These are phyloP conservation scores for Cyprinodon tularosa DNA, from an alignment of 2,113 vertebrate species.

Conservation along the genomic window DNA sequence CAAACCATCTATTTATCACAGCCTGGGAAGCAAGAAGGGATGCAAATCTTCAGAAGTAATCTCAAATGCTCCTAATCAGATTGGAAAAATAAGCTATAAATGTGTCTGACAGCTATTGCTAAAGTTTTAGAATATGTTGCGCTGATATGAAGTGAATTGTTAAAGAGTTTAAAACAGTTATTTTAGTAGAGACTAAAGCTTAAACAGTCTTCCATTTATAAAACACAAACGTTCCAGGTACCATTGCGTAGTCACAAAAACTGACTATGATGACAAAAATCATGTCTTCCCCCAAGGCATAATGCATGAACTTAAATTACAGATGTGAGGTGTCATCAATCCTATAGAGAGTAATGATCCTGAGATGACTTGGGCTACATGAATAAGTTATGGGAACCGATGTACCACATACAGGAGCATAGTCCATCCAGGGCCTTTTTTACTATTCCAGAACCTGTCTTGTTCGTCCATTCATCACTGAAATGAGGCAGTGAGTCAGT, in stretches of 20 bases:
- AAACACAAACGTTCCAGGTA: slow-evolving; percentile 3
- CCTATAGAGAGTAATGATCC: slow-evolving; percentile 44
- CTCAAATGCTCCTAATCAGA: slow-evolving; percentile 10
- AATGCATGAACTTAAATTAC: slow-evolving; percentile 59
- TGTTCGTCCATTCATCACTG: slow-evolving; percentile 52
- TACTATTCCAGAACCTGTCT: slow-evolving; percentile 48
- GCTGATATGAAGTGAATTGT: slow-evolving; percentile 9
- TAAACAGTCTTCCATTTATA: not conserved
- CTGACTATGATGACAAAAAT: slow-evolving; percentile 37
- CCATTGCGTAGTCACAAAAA: slow-evolving; percentile 23
- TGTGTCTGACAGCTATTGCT: slow-evolving; percentile 18
- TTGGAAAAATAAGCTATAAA: slow-evolving; percentile 22
- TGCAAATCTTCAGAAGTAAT: not conserved
- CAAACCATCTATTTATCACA: slow-evolving; percentile 23
- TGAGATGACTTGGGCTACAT: slow-evolving; percentile 43
- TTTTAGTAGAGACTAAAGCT: not conserved
- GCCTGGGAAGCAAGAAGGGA: not conserved
- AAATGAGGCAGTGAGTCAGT: slow-evolving; percentile 35
- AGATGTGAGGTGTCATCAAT: slow-evolving; percentile 58
- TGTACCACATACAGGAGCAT: slow-evolving; percentile 37
- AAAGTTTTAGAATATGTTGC: slow-evolving; percentile 10
- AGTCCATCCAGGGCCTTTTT: slow-evolving; percentile 32
- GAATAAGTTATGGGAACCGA: slow-evolving; percentile 65
- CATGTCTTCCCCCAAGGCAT: slow-evolving; percentile 39
- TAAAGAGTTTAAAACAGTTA: slow-evolving; percentile 1